Evolutionary conservation across 2,888 invertebrate species (phyloP), one percentile per base, ranked within the genome.

Genomic region (Eupithecia insigniata): DNA sequence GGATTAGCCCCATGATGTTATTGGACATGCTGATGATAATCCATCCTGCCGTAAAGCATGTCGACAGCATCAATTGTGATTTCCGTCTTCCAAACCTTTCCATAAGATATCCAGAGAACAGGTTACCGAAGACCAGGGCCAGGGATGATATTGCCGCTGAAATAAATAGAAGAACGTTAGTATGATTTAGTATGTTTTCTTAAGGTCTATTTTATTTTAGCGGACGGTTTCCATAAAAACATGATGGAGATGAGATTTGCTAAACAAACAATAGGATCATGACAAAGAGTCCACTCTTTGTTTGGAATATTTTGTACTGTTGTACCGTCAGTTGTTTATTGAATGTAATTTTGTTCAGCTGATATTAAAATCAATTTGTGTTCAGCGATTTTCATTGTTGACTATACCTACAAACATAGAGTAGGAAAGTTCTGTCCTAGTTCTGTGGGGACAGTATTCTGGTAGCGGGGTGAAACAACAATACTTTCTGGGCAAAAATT

Each of bases 141-240:
- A 96, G 83, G 0, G 95, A 95, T 32, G 96, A 95, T 82, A 95
- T 95, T 0, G 96, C 95, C 28, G 96, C 96, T 95, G 94, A 34
- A 74, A 74, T 16, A 16, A 64, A 67, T 51, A 34, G 18, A 34
- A 46, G 26, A 28, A 18, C 18, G 64, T 64, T 26, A 67, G 12
- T 60, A 64, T 36, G 68, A 16, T 58, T 34, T 46, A 10, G 14
- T 55, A 55, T 12, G 10, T 22, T 51, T 22, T 46, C n/a, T n/a
- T 8, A n/a, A 18, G 8, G 18, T 43, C n/a, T n/a, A 43, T 43
- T n/a, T n/a, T n/a, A n/a, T n/a, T n/a, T 43, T 43, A n/a, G 18
- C 43, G 46, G n/a, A 5, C 8, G 46, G 46, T n/a, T 46, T 43
- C 1, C 43, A n/a, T n/a, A n/a, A n/a, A 43, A 43, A 43, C 43